Evolutionary conservation across 92 coral and sea anemone genomes (phyloP), one percentile per base, ranked within the genome.

Genomic region (Porites cylindrica): DNA sequence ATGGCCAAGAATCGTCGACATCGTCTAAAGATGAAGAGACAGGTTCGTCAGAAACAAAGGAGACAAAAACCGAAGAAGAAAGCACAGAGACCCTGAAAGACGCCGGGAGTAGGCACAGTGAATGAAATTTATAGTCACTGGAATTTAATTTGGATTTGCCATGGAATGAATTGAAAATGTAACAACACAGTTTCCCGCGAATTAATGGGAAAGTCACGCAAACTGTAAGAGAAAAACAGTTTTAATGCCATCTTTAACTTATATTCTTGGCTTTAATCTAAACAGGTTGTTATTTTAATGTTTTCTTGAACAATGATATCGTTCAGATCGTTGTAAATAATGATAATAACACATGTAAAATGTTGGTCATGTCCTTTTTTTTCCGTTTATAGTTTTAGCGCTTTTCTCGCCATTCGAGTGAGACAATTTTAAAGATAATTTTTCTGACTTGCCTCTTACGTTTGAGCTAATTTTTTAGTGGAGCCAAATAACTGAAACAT

Each of bases 1-100:
- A 79, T 9, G 90, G 56, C 69, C 74, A 88, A 13, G 94, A 92
- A 2, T 84, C 90, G 12, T 64, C 84, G 12, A 69, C 89, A n/a
- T 51, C 66, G 26, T 79, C 80, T 50, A 69, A 76, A 64, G 85
- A 79, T 43, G 91, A 91, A 52, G 91, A 87, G 54, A 51, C 78
- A 10, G 19, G 74, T 6, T 51, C 78, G 1, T 19, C 72, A 13
- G 23, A 69, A 63, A 75, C 60, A 19, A 61, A 73, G 7, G 87
- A 83, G 17, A 72, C 47, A 38, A 38, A 51, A 74, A 11, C 72
- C 12, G 19, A 74, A 13, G 81, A 74, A 52, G 62, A 50, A 51
- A 79, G 8, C 51, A 83, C 81, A 64, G 73, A 74, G 7, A 16
- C 23, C 52, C 60, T 24, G 53, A 51, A 64, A n/a, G 80, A 51